Conservation (phyloP, 1,140 invertebrate species). For the Cydia strobilella region DNA sequence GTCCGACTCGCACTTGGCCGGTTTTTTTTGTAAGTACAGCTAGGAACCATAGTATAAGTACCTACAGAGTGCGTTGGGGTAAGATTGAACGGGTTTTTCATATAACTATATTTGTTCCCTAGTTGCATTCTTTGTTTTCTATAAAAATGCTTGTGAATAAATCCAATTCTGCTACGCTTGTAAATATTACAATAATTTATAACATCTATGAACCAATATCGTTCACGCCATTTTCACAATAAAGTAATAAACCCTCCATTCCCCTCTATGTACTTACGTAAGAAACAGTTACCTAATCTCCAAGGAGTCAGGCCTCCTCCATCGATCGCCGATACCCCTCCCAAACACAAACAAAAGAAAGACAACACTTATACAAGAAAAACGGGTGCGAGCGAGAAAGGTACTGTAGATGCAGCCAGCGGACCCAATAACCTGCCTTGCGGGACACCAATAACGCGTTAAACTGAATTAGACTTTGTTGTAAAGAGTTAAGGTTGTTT, state of each 20-base stretch:
- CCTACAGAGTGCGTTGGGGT: too few species aligned
- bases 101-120: too few species aligned
- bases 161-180: background rate
- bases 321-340: constrained; percentile 27
- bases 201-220: background rate
- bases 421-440: constrained; percentile 23
- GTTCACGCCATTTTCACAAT: background rate
- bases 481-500: background rate
- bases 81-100: too few species aligned
- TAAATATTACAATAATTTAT: background rate
- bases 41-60: too few species aligned
- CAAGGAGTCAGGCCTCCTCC: constrained; percentile 21
- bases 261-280: background rate
- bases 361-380: constrained; percentile 17
- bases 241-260: background rate
- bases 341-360: constrained; percentile 27
- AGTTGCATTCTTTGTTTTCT: too few species aligned
- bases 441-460: background rate
- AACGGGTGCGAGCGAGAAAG: constrained; percentile 19
- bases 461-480: background rate
- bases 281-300: constrained; percentile 31
- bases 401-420: constrained; percentile 5
- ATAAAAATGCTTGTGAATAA: background rate
- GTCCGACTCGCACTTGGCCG: too few species aligned
- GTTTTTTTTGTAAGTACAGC: too few species aligned